Conservation (phyloP, 2,797 vertebrate species). For the Falco biarmicus region DNA sequence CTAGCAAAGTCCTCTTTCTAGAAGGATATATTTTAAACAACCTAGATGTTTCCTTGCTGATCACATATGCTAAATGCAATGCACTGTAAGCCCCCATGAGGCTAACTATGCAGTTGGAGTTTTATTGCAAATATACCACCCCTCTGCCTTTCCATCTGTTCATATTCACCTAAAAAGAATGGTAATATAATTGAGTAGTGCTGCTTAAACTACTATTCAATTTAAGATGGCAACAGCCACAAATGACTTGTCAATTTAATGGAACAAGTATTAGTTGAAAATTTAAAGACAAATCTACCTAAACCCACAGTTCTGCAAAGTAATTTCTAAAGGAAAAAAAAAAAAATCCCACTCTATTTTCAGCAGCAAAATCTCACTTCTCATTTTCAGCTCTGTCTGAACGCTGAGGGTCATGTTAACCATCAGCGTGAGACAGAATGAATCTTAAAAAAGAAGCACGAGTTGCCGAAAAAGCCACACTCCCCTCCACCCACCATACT, state of each 20-base stretch:
- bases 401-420: background rate
- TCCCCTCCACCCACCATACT: background rate
- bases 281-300: background rate
- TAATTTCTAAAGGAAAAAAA: background rate
- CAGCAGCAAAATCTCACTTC: background rate
- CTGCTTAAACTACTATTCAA: slow-evolving; percentile 45
- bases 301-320: slow-evolving; percentile 8
- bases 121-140: slow-evolving; percentile 76
- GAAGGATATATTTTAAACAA: slow-evolving; percentile 5
- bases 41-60: background rate
- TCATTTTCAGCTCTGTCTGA: background rate
- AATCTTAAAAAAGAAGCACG: background rate
- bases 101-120: slow-evolving; percentile 49
- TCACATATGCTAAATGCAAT: slow-evolving; percentile 28
- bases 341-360: background rate
- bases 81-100: slow-evolving; percentile 38
- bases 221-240: slow-evolving; percentile 38
- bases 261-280: background rate
- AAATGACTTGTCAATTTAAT: slow-evolving; percentile 19
- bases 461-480: background rate
- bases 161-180: slow-evolving; percentile 69
- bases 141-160: slow-evolving; percentile 69
- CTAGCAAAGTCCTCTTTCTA: slow-evolving; percentile 1
- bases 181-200: slow-evolving; percentile 57
- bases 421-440: background rate